Conservation (phyloP, 1,140 invertebrate genomes). For the Euschistus heros region DNA sequence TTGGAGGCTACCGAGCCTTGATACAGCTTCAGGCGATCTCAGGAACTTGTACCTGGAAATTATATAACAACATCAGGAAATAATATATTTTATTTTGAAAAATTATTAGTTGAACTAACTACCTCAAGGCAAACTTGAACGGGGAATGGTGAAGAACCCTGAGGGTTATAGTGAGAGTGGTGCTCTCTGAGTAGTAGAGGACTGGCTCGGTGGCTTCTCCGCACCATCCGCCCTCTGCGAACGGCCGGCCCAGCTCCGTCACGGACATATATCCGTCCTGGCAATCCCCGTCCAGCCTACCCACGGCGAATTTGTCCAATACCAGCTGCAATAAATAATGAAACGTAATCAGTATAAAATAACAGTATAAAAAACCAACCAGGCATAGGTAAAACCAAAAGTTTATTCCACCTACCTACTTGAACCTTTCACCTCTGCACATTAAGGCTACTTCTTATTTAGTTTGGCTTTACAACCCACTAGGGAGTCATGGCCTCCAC, state of each 20-base stretch:
- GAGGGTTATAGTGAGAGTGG: slow-evolving; percentile 66
- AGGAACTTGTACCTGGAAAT: slow-evolving; percentile 58
- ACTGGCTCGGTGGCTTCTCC: slow-evolving; percentile 59
- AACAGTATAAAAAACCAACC: too few relatives aligned
- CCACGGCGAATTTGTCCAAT: slow-evolving; percentile 72
- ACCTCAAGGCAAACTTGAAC: slow-evolving; percentile 20
- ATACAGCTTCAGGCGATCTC: slow-evolving; percentile 58
- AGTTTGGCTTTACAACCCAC: too few relatives aligned
- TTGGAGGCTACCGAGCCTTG: slow-evolving; percentile 57
- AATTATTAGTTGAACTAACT: background rate
- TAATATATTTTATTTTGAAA: background rate
- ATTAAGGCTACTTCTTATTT: too few relatives aligned
- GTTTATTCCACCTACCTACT: too few relatives aligned
- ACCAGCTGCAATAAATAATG: slow-evolving; percentile 46
- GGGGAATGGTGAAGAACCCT: slow-evolving; percentile 53
- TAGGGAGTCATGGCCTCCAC: too few relatives aligned
- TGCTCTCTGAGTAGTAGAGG: slow-evolving; percentile 75
- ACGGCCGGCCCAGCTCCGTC: slow-evolving; percentile 65
- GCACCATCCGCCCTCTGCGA: slow-evolving; percentile 75
- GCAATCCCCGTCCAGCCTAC: slow-evolving; percentile 56
- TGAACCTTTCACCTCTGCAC: too few relatives aligned
- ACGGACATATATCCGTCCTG: slow-evolving; percentile 76
- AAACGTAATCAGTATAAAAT: too few relatives aligned
- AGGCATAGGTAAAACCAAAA: too few relatives aligned
- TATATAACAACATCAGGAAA: slow-evolving; percentile 45